Conservation (phyloP, 2,888 invertebrate genomes). For the Biston betularia region DNA sequence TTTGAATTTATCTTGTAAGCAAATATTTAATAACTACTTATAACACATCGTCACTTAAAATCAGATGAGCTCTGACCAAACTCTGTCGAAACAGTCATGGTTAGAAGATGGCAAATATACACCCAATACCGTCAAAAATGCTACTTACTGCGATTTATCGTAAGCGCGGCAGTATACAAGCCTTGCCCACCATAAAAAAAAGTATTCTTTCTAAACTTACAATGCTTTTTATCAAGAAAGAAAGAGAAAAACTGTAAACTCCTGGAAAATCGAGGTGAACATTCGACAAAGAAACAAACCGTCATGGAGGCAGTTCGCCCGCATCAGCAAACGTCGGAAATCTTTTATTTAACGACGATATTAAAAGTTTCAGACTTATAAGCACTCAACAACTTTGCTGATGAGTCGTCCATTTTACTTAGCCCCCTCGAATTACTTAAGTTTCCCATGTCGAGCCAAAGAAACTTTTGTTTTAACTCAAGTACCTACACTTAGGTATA, state of each 20-base stretch:
- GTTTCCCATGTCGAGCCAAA: slow-evolving; percentile 34
- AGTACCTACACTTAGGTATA: slow-evolving; percentile 18
- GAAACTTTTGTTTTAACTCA: slow-evolving; percentile 40
- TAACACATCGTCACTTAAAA: too few species aligned
- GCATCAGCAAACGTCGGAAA: slow-evolving; percentile 21
- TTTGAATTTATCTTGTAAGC: too few species aligned
- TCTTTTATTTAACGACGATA: slow-evolving; percentile 19
- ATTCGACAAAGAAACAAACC: slow-evolving; percentile 1
- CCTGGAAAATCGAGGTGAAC: background rate
- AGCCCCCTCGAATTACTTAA: slow-evolving; percentile 32
- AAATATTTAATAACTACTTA: too few species aligned
- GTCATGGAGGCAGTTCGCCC: slow-evolving; percentile 4
- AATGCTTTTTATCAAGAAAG: background rate
- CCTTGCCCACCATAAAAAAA: too few species aligned
- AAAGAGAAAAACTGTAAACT: background rate
- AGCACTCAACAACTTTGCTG: slow-evolving; percentile 31
- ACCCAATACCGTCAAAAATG: too few species aligned
- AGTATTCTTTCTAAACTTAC: too few species aligned
- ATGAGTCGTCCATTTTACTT: slow-evolving; percentile 34
- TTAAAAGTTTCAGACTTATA: slow-evolving; percentile 34
- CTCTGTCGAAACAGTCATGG: too few species aligned
- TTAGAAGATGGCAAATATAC: too few species aligned
- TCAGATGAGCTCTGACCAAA: too few species aligned
- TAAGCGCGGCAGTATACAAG: too few species aligned
- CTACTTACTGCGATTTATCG: too few species aligned